A percentile compares a stretch with the other conserved stretches of the same genome.
phyloP scores from a whole-genome alignment of 1,140 invertebrate genomes.

The Stegodyphus dumicola region DNA sequence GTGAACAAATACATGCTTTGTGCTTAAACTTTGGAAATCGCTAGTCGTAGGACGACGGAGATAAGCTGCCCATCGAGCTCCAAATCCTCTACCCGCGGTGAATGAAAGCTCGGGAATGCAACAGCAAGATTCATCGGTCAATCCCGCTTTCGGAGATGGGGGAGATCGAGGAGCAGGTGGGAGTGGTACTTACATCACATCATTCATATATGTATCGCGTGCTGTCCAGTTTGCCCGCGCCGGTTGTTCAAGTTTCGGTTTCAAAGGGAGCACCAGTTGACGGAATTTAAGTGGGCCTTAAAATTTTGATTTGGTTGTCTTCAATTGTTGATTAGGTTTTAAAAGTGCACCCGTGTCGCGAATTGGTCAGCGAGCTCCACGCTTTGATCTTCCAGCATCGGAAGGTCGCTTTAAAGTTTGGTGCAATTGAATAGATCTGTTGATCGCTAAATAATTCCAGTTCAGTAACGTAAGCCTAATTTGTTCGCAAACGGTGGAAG shows the following conservation, averaged over 20 bases:
- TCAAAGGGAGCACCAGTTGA: constrained; percentile 57
- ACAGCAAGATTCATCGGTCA: neutral
- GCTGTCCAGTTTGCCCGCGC: neutral
- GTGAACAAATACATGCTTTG: too few species aligned
- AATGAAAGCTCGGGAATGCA: constrained; percentile 1
- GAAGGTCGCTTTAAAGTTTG: constrained; percentile 23
- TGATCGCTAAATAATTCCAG: neutral
- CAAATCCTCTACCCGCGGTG: constrained; percentile 19
- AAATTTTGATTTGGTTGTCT: constrained; percentile 57
- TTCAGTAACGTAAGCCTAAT: too few species aligned
- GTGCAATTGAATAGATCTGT: constrained; percentile 44
- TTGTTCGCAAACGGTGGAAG: too few species aligned
- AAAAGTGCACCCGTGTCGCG: constrained; percentile 24
- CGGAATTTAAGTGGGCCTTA: constrained; percentile 51
- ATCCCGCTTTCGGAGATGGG: constrained; percentile 14
- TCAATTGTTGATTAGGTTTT: constrained; percentile 59
- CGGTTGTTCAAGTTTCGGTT: constrained; percentile 52
- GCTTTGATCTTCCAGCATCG: constrained; percentile 24
- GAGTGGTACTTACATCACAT: constrained; percentile 1
- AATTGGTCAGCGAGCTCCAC: neutral
- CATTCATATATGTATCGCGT: constrained; percentile 48
- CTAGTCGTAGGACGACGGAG: neutral
- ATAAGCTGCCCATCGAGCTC: constrained; percentile 8
- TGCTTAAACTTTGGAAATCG: too few species aligned
- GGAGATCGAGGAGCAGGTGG: neutral